Evolutionary conservation across 1,140 invertebrate species (phyloP).

Genomic region (Drosophila kurseongensis): DNA sequence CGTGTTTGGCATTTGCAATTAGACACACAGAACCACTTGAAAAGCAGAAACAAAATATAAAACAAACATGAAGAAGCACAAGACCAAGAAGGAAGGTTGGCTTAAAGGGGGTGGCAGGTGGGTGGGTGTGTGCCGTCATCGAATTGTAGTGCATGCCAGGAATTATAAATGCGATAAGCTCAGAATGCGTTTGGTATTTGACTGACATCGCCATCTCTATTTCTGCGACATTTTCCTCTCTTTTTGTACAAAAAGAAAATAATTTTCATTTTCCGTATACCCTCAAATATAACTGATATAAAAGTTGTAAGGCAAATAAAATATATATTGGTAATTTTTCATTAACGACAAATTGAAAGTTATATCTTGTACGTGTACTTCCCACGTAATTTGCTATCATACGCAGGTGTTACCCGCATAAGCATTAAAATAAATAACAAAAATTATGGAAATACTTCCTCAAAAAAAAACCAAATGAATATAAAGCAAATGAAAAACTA

Average conservation of each 20-base stretch:
- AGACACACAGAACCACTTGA: slow-evolving; percentile 45
- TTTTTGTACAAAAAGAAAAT: slow-evolving; percentile 1
- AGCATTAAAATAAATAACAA: not conserved
- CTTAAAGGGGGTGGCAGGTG: slow-evolving; percentile 17
- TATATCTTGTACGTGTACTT: not conserved
- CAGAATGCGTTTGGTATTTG: slow-evolving; percentile 78
- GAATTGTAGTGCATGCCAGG: slow-evolving; percentile 58
- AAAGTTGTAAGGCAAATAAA: slow-evolving; percentile 9
- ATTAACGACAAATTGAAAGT: slow-evolving; percentile 12
- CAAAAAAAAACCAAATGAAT: not conserved
- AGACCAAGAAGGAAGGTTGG: slow-evolving; percentile 30
- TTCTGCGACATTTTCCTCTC: not conserved
- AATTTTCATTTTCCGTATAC: no score
- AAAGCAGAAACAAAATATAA: not conserved
- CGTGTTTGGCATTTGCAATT: slow-evolving; percentile 79
- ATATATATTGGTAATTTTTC: not conserved
- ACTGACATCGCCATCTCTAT: slow-evolving; percentile 14
- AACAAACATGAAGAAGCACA: slow-evolving; percentile 29
- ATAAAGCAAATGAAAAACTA: not conserved
- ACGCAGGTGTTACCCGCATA: slow-evolving; percentile 26
- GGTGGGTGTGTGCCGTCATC: slow-evolving; percentile 60
- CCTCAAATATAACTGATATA: no score
- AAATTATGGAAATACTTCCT: not conserved
- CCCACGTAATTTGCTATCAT: slow-evolving; percentile 5
- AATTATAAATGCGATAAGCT: slow-evolving; percentile 63